Percentiles rank a stretch among this genome's conserved stretches.
Evolutionary conservation across 92 coral and sea anemone genomes (phyloP).

Genomic region (Phymanthus crucifer): DNA sequence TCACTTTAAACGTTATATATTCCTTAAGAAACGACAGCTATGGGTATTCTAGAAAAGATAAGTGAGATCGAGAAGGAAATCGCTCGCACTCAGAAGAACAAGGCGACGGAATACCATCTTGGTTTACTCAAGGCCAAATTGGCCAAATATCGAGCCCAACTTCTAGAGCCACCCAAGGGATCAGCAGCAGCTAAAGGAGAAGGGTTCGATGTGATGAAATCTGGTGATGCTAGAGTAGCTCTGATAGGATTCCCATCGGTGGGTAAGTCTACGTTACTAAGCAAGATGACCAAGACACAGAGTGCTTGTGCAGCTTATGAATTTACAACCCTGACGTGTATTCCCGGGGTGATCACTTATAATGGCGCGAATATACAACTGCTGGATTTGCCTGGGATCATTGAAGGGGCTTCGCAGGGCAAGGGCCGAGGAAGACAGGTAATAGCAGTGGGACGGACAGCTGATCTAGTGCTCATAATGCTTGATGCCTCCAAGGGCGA

Average conservation of each 20-base stretch:
- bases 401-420: constrained; percentile 95
- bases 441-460: constrained; percentile 96
- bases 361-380: constrained; percentile 97
- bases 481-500: constrained; percentile 93
- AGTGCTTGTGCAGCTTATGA: constrained; percentile 94
- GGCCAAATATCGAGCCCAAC: constrained; percentile 95
- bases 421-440: constrained; percentile 94
- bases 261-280: constrained; percentile 92
- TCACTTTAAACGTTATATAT: neutral
- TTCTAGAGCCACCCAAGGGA: constrained; percentile 84
- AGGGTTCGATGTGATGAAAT: constrained; percentile 99
- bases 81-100: constrained; percentile 97
- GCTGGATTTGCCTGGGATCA: constrained; percentile 94
- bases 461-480: constrained; percentile 95
- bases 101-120: constrained; percentile 97
- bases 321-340: constrained; percentile 94
- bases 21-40: constrained; percentile 10
- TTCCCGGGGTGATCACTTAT: constrained; percentile 94
- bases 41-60: constrained; percentile 96
- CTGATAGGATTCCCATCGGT: constrained; percentile 97
- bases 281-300: constrained; percentile 83
- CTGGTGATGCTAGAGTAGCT: constrained; percentile 98
- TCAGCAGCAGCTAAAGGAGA: constrained; percentile 95
- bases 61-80: constrained; percentile 93
- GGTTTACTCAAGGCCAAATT: constrained; percentile 94